Evolutionary conservation across 1,140 invertebrate genomes (phyloP).

Genomic region (Bathynomus jamesi): DNA sequence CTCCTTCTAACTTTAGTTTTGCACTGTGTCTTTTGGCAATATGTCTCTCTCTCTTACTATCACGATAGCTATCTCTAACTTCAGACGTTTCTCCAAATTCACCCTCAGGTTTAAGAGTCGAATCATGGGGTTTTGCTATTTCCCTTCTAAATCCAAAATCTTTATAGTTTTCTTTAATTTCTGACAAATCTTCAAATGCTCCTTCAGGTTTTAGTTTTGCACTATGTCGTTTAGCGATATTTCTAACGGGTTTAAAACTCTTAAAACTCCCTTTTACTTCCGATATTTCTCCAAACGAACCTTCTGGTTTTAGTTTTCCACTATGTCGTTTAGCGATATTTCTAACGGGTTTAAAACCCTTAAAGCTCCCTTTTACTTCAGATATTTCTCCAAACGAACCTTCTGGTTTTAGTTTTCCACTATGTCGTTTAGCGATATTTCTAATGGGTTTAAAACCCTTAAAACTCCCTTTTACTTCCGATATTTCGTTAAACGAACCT

Average conservation of each 20-base stretch:
- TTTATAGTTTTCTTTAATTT: conserved; percentile 10
- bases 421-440: not conserved
- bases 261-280: conserved; percentile 17
- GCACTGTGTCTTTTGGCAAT: conserved; percentile 2
- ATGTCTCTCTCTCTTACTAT: not conserved
- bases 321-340: conserved; percentile 9
- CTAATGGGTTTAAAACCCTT: not conserved
- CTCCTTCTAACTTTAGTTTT: conserved; percentile 1
- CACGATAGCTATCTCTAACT: not conserved
- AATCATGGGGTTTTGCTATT: conserved; percentile 8
- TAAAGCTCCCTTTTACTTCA: conserved; percentile 1
- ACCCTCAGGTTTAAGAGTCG: not conserved
- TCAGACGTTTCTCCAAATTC: conserved; percentile 10
- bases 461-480: not conserved
- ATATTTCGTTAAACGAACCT: not conserved
- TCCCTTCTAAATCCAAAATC: not conserved
- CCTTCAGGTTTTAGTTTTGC: conserved; percentile 7
- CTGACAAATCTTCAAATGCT: conserved; percentile 3
- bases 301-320: conserved; percentile 16
- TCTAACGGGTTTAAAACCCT: not conserved
- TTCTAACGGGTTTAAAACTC: not conserved
- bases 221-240: conserved; percentile 11
- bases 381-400: not conserved
- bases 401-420: not conserved
- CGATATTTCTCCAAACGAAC: conserved; percentile 14